Evolutionary conservation across 2,888 invertebrate genomes (phyloP).

Genomic region (Megaustenia siamemsis): DNA sequence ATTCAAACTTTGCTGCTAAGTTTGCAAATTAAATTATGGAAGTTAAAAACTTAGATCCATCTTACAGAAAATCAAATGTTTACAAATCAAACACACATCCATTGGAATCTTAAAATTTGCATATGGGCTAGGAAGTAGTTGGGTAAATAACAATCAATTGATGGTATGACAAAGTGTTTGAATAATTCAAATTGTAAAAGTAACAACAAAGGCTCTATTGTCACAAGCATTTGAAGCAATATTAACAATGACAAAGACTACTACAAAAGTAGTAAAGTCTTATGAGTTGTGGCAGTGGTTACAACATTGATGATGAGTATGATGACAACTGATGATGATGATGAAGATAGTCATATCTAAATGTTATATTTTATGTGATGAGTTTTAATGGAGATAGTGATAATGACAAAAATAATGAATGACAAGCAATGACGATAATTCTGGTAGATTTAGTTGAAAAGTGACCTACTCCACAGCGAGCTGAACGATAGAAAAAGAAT

Average conservation of each 20-base stretch:
- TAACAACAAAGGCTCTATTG: neutral
- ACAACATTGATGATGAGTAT: neutral
- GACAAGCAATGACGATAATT: too few relatives aligned
- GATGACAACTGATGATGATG: neutral
- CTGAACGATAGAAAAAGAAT: too few relatives aligned
- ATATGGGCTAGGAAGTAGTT: slow-evolving; percentile 25
- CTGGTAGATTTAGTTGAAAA: too few relatives aligned
- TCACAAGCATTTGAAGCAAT: neutral
- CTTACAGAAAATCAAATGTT: neutral
- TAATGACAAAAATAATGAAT: too few relatives aligned
- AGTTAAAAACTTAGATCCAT: neutral
- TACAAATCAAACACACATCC: neutral
- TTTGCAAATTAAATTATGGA: neutral
- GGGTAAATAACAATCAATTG: slow-evolving; percentile 9
- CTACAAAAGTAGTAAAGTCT: neutral
- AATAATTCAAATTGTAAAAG: slow-evolving; percentile 14
- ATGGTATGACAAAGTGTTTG: neutral
- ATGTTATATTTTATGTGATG: too few relatives aligned
- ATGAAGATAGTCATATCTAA: neutral
- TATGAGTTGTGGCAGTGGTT: neutral
- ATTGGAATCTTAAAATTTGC: slow-evolving; percentile 17
- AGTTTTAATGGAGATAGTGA: too few relatives aligned
- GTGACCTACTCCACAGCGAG: too few relatives aligned
- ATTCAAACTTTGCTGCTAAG: neutral
- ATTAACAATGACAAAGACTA: too few relatives aligned